Percentiles rank a stretch among this genome's conserved stretches.
phyloP scores from a whole-genome alignment of 2,113 vertebrate genomes.

The Elachura formosa region DNA sequence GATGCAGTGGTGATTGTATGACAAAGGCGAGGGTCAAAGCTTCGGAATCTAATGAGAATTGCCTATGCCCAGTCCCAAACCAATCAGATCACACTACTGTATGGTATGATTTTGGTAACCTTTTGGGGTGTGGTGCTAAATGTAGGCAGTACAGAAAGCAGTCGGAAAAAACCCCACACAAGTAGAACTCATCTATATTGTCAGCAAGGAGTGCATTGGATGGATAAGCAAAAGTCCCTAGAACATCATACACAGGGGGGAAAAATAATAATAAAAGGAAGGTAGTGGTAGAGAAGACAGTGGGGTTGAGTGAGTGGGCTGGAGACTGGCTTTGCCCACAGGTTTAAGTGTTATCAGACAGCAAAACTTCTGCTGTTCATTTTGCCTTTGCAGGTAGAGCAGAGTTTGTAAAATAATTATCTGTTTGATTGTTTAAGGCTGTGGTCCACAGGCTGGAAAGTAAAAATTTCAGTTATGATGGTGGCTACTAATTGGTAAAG shows the following conservation, averaged over 20 bases:
- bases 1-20: background rate
- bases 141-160: background rate
- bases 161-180: rapidly evolving
- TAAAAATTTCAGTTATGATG: background rate
- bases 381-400: background rate
- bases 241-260: background rate
- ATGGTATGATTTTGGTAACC: background rate
- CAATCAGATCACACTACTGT: background rate
- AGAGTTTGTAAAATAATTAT: background rate
- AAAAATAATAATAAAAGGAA: background rate
- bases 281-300: background rate
- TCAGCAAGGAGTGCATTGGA: background rate
- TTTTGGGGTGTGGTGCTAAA: background rate
- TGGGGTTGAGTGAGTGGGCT: background rate
- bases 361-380: background rate
- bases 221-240: background rate
- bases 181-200: background rate
- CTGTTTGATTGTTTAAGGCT: background rate
- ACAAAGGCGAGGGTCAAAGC: background rate
- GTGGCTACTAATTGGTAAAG: background rate
- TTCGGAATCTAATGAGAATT: background rate
- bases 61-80: background rate
- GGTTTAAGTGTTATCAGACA: background rate
- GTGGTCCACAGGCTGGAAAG: background rate
- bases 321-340: background rate